Evolutionary conservation across 2,113 vertebrate genomes (phyloP), one percentile per base, ranked within the genome.

Genomic region (Alligator sinensis): DNA sequence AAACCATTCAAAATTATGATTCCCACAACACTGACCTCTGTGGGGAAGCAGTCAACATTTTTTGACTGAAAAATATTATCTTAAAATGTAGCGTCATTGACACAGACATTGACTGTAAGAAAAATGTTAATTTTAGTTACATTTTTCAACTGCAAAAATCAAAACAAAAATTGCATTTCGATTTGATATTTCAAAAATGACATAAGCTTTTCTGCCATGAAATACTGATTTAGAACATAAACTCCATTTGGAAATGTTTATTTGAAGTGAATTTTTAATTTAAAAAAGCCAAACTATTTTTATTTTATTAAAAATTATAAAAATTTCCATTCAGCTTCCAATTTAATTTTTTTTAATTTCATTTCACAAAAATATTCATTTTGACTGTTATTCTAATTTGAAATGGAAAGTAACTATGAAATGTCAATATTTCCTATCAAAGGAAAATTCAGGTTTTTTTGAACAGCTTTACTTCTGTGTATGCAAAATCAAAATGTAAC

Each of bases 401-500:
- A 90, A 90, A 24, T 34, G 83, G 24, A 77, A 91, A 86, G n/a
- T 58, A 84, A 77, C 90, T 91, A 54, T 60, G 25, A 90, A 91
- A 87, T 90, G 66, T 57, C 91, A 76, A 88, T 86, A 91, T 84
- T 16, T 92, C 64, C n/a, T 72, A 90, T 25, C 24, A 78, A 77
- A 94, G 61, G 3, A 95, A 86, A 94, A 82, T 30, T 86, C 18
- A 47, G 47, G 47, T 82, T 4, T 58, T 95, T 95, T 87, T 94
- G 79, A 96, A 96, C 80, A 89, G 84, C 93, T 96, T 94, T 93
- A 95, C 90, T 94, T 94, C 88, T 87, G 77, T 87, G 58, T 74
- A 85, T 90, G 91, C 94, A 86, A 94, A 94, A 87, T 87, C 22
- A 87, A 88, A 74, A 28, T 92, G 61, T 34, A 74, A 88, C 8